Evolutionary conservation across 2,888 invertebrate genomes (phyloP).

Genomic region (Clostera curtula): DNA sequence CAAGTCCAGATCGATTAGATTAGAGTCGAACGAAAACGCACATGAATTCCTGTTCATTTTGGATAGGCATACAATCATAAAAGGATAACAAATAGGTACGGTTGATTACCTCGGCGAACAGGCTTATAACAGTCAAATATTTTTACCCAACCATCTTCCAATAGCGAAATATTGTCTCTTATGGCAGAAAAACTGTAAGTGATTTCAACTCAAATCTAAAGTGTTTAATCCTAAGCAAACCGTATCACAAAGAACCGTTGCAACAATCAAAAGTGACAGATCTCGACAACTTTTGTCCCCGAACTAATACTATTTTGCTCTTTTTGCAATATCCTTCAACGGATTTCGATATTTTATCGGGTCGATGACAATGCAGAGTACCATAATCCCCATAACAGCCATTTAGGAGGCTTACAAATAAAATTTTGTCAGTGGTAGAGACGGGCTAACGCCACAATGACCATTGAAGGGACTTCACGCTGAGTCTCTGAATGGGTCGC

Average conservation of each 20-base stretch:
- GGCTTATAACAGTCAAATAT: no score
- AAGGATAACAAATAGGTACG: no score
- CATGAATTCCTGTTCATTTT: no score
- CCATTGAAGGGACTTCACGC: slow-evolving; percentile 68
- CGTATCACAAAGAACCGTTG: slow-evolving; percentile 37
- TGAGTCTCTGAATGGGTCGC: slow-evolving; percentile 64
- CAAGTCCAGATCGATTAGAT: no score
- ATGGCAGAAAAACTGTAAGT: slow-evolving; percentile 27
- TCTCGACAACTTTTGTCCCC: slow-evolving; percentile 49
- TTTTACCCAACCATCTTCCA: neutral
- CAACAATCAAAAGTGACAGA: slow-evolving; percentile 65
- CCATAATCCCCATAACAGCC: slow-evolving; percentile 70
- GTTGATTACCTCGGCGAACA: no score
- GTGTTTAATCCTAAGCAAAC: slow-evolving; percentile 57
- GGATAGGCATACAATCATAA: no score
- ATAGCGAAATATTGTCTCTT: neutral
- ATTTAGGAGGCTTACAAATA: slow-evolving; percentile 71
- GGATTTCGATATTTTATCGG: slow-evolving; percentile 42
- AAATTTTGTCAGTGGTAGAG: slow-evolving; percentile 56
- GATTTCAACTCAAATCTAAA: slow-evolving; percentile 39
- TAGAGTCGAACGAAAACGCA: no score
- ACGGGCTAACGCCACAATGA: slow-evolving; percentile 55
- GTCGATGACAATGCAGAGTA: slow-evolving; percentile 57
- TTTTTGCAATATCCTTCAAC: slow-evolving; percentile 23
- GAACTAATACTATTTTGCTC: slow-evolving; percentile 38